Evolutionary conservation across 2,888 invertebrate genomes (phyloP).

Genomic region (Anodontia alba): DNA sequence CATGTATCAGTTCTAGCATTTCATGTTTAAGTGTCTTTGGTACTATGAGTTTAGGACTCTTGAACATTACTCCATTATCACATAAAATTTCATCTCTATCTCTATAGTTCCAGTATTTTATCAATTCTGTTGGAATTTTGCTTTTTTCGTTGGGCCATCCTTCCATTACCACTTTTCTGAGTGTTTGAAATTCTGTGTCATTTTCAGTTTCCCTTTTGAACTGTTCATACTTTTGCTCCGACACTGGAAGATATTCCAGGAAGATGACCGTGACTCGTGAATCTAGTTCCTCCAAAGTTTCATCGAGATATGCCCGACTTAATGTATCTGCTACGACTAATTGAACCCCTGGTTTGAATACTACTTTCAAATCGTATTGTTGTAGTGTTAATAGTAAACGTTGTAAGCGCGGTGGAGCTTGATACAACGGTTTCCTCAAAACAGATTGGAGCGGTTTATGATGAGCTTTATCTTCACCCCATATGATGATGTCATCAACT

Average conservation of each 20-base stretch:
- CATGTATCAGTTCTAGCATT: too few species aligned
- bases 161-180: constrained; percentile 14
- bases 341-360: constrained; percentile 40
- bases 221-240: constrained; percentile 31
- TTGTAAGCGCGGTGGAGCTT: constrained; percentile 37
- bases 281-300: too few species aligned
- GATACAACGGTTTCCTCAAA: constrained; percentile 31
- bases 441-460: constrained; percentile 37
- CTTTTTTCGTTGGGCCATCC: constrained; percentile 45
- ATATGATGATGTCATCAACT: constrained; percentile 62
- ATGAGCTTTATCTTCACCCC: constrained; percentile 42
- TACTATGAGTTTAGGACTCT: too few species aligned
- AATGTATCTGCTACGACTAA: constrained; percentile 35
- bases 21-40: too few species aligned
- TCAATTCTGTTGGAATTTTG: too few species aligned
- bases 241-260: constrained; percentile 36
- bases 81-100: too few species aligned
- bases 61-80: too few species aligned
- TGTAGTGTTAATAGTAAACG: constrained; percentile 28
- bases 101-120: too few species aligned
- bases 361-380: constrained; percentile 37
- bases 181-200: constrained; percentile 24
- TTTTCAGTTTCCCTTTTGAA: constrained; percentile 32
- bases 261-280: too few species aligned
- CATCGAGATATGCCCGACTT: constrained; percentile 31